These are phyloP conservation scores for Chelon labrosus DNA, from an alignment of 2,797 vertebrate species.

Conservation along the genomic window DNA sequence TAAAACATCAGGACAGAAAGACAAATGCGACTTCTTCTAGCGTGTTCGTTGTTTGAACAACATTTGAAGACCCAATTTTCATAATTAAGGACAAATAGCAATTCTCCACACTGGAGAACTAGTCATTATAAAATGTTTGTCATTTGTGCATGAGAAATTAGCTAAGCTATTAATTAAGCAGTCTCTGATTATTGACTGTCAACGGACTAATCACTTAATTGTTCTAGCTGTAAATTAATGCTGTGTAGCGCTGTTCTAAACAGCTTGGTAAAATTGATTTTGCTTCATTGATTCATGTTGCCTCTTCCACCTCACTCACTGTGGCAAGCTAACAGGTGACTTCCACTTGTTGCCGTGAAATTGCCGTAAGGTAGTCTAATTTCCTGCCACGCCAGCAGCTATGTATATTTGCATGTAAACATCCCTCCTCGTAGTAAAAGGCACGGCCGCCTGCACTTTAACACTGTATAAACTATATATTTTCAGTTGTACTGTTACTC, in stretches of 20 bases:
- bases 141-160: neutral
- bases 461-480: neutral
- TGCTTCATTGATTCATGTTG: neutral
- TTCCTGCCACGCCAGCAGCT: neutral
- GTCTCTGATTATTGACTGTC: too few species aligned
- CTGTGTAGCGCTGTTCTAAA: too few species aligned
- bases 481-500: neutral
- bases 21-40: neutral
- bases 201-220: too few species aligned
- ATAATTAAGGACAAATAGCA: neutral
- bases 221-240: too few species aligned
- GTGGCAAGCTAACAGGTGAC: neutral
- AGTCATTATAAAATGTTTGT: neutral
- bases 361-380: neutral
- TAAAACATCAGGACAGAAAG: neutral
- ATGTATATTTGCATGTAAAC: neutral
- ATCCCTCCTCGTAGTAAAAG: neutral
- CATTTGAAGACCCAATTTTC: neutral
- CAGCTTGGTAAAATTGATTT: neutral
- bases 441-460: neutral
- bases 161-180: neutral
- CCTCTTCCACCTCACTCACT: neutral
- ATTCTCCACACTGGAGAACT: neutral
- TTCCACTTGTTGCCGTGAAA: neutral
- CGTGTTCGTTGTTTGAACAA: neutral